These are phyloP conservation scores for Neuroterus valhalla DNA, from an alignment of 1,140 invertebrate species.

Conservation along the genomic window DNA sequence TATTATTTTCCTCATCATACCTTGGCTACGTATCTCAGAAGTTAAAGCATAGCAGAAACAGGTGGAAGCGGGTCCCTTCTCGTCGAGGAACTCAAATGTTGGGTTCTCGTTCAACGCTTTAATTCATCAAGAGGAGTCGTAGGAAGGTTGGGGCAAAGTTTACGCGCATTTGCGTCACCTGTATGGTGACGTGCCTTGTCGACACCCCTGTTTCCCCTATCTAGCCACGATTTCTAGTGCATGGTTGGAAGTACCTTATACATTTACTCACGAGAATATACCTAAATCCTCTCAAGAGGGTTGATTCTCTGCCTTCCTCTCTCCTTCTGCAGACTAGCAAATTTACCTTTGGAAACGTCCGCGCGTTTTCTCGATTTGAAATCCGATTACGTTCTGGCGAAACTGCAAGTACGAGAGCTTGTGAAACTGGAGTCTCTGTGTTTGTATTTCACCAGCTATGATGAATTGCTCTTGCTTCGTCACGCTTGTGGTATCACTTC, in stretches of 20 bases:
- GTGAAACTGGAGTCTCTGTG: conserved; percentile 14
- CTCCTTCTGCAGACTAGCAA: background rate
- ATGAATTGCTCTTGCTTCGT: conserved; percentile 21
- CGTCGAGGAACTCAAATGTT: conserved; percentile 66
- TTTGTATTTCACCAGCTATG: conserved; percentile 7
- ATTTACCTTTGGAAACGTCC: background rate
- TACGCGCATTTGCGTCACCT: conserved; percentile 48
- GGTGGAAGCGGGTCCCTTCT: conserved; percentile 42
- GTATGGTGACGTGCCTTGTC: conserved; percentile 42
- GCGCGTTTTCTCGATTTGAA: conserved; percentile 19
- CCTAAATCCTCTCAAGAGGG: background rate
- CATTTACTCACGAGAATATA: background rate
- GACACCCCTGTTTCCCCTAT: conserved; percentile 43
- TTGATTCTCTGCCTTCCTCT: background rate
- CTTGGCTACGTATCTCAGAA: background rate
- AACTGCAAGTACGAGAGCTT: conserved; percentile 3
- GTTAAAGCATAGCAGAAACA: conserved; percentile 29
- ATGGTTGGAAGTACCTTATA: background rate
- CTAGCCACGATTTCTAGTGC: conserved; percentile 45
- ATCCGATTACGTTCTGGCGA: conserved; percentile 20
- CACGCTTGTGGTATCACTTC: background rate
- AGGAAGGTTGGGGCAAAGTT: conserved; percentile 68
- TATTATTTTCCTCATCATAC: background rate
- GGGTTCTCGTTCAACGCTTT: conserved; percentile 65
- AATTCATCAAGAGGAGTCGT: conserved; percentile 69